phyloP scores from a whole-genome alignment of 2,888 invertebrate genomes.

The Microchrysa polita region DNA sequence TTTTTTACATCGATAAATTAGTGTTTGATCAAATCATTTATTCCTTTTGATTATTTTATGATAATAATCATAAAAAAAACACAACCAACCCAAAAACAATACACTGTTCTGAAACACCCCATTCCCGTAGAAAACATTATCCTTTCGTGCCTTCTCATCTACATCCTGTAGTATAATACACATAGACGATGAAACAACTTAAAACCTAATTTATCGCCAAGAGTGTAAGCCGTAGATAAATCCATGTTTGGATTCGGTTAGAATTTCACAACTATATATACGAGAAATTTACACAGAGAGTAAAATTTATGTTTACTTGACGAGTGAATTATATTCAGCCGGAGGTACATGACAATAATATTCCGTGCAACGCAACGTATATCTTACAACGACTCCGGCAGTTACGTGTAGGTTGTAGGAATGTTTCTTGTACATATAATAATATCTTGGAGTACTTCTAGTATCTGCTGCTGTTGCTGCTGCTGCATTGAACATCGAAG shows the following conservation, averaged over 20 bases:
- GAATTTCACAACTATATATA: slow-evolving; percentile 52
- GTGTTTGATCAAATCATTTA: too few species aligned
- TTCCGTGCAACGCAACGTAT: neutral
- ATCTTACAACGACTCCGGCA: too few species aligned
- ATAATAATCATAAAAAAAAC: slow-evolving; percentile 22
- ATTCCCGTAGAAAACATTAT: neutral
- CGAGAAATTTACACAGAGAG: slow-evolving; percentile 52
- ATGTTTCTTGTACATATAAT: too few species aligned
- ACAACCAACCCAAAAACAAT: neutral
- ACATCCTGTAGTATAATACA: too few species aligned
- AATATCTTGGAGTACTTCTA: too few species aligned
- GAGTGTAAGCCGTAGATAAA: slow-evolving; percentile 54
- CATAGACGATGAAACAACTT: slow-evolving; percentile 48
- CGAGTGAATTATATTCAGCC: slow-evolving; percentile 52
- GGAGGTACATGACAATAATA: slow-evolving; percentile 41
- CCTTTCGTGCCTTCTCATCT: neutral
- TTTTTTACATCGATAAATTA: too few species aligned
- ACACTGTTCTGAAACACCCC: too few species aligned
- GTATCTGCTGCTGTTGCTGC: too few species aligned
- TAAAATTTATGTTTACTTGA: slow-evolving; percentile 53
- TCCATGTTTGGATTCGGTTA: slow-evolving; percentile 53
- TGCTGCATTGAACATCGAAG: too few species aligned
- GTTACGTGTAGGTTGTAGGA: too few species aligned
- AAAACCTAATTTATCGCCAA: slow-evolving; percentile 52
- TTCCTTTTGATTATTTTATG: too few species aligned